Percentiles rank a stretch among this genome's conserved stretches.
phyloP scores from a whole-genome alignment of 2,113 vertebrate species.

The Chloroceryle aenea region DNA sequence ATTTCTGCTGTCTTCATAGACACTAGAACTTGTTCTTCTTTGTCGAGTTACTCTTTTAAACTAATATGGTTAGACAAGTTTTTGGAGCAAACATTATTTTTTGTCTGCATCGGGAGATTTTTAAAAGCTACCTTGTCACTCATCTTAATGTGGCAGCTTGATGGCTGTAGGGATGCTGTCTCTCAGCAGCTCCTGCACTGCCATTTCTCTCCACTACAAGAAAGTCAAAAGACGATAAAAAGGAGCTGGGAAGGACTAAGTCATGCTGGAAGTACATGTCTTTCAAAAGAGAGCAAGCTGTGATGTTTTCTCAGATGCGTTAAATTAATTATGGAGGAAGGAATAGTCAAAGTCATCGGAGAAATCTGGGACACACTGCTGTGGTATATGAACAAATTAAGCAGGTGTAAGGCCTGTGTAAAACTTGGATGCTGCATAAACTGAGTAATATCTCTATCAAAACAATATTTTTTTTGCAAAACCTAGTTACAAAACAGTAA shows the following conservation, averaged over 20 bases:
- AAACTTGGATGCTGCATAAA: neutral
- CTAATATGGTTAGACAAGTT: conserved; percentile 8
- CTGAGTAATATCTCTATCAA: neutral
- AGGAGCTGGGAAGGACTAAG: neutral
- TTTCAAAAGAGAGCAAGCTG: neutral
- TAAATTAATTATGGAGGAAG: neutral
- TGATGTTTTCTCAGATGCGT: neutral
- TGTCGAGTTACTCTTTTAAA: neutral
- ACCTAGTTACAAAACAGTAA: neutral
- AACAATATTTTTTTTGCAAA: neutral
- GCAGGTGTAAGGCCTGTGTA: neutral
- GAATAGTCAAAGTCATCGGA: neutral
- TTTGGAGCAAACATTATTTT: conserved; percentile 33
- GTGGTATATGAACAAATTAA: neutral
- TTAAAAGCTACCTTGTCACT: conserved; percentile 17
- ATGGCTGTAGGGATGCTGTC: neutral
- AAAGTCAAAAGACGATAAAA: neutral
- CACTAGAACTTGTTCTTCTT: neutral
- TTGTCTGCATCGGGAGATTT: neutral
- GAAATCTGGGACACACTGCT: neutral
- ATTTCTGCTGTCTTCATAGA: neutral
- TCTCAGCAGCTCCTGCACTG: neutral
- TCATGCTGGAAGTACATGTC: neutral
- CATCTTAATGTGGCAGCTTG: neutral
- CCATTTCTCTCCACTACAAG: neutral